Base-by-base conservation (phyloP, 2,888 invertebrate species). In the Ormyrus nitidulus region DNA sequence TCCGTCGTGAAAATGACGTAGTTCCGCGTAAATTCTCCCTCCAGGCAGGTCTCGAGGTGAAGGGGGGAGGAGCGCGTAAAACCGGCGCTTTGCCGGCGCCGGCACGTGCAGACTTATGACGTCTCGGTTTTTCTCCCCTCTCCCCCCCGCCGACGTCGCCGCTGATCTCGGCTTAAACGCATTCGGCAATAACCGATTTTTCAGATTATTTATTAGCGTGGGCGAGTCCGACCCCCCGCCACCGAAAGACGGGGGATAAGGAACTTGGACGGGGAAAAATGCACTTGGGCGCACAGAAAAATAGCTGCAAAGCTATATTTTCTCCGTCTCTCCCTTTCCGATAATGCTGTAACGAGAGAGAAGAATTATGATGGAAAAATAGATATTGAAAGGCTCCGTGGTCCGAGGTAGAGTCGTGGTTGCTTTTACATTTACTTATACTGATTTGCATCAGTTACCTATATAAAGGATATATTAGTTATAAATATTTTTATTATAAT, bases 181-280 rank as follows among this genome's bases (percentile, higher is more conserved):
- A 64, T 56, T 58, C 51, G 46, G 74, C 64, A 69, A 70, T 74
- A 79, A 74, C 49, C 74, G 74, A 70, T 79, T 74, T 74, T 73
- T 10, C n/a, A n/a, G 73, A 73, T 79, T 79, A 79, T 74, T 74
- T 79, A 79, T 74, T 46, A 70, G 58, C 69, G 10, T 34, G 64
- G 9, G 4, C 51, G 74, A 34, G 34, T 49, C 44, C 59, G 10
- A 10, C 13, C 54, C 56, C 56, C 49, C 49, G 11, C 56, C 49
- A 7, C 7, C 9, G 13, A 6, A 13, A 9, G 11, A 46, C 58
- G 64, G n/a, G n/a, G 5, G 7, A 13, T 46, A 46, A 48, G 19
- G 13, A 56, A 65, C 10, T 4, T 10, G 0, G 56, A 65, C 19
- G 19, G 48, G 58, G 65, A 74, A 58, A 58, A 62, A 59, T 74